phyloP scores from a whole-genome alignment of 2,113 vertebrate genomes.

The Poecilia latipinna region DNA sequence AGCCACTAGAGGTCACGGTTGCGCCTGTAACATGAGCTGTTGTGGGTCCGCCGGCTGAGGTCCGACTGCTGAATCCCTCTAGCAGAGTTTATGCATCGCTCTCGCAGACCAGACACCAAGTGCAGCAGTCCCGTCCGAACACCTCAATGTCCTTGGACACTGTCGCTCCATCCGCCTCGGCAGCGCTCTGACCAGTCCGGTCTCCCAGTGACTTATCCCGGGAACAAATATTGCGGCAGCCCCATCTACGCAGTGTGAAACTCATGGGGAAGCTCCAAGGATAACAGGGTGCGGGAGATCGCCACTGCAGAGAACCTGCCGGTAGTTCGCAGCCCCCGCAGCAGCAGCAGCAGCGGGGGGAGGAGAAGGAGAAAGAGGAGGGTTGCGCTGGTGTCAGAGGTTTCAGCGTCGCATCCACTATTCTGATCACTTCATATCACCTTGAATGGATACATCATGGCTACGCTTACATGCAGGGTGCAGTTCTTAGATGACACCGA shows the following conservation, averaged over 20 bases:
- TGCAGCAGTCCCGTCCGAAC: slow-evolving; percentile 72
- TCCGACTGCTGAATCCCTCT: slow-evolving; percentile 38
- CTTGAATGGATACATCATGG: slow-evolving; percentile 91
- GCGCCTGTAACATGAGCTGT: slow-evolving; percentile 47
- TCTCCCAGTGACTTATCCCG: slow-evolving; percentile 25
- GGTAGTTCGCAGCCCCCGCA: slow-evolving; percentile 30
- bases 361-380: not conserved
- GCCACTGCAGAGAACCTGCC: slow-evolving; percentile 67
- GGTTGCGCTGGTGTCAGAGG: slow-evolving; percentile 50
- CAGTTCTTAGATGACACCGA: slow-evolving; percentile 98
- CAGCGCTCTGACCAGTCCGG: slow-evolving; percentile 34
- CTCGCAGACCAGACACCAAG: slow-evolving; percentile 70
- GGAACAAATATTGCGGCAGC: slow-evolving; percentile 18
- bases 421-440: slow-evolving; percentile 51
- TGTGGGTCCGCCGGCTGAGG: slow-evolving; percentile 17
- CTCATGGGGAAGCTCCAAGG: slow-evolving; percentile 64
- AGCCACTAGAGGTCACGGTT: slow-evolving; percentile 61
- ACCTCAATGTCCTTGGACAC: slow-evolving; percentile 77
- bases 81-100: slow-evolving; percentile 57
- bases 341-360: slow-evolving; percentile 4
- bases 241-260: slow-evolving; percentile 49
- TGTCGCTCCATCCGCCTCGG: slow-evolving; percentile 40
- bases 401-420: slow-evolving; percentile 56
- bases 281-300: slow-evolving; percentile 68
- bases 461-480: slow-evolving; percentile 91